A percentile compares a stretch with the other conserved stretches of the same genome.
These are phyloP conservation scores for Psophia crepitans DNA, from an alignment of 2,113 vertebrate species.

Conservation along the genomic window DNA sequence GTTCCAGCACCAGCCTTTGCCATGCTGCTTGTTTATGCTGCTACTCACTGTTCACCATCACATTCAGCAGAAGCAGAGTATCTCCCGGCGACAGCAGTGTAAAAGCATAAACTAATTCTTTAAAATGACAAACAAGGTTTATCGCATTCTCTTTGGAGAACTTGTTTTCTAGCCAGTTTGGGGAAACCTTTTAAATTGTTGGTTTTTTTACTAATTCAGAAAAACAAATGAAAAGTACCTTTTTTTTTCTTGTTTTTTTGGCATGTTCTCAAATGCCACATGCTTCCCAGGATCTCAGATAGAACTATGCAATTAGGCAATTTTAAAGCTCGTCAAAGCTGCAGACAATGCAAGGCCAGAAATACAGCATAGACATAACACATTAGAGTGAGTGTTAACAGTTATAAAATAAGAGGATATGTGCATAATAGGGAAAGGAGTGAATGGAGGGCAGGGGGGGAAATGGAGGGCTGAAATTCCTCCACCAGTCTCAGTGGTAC, in stretches of 20 bases:
- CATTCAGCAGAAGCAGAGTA: neutral
- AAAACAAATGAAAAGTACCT: neutral
- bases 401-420: neutral
- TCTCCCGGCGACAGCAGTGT: neutral
- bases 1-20: neutral
- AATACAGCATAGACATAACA: constrained; percentile 12
- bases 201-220: neutral
- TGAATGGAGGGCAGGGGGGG: neutral
- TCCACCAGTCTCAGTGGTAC: neutral
- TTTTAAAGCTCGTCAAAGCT: neutral
- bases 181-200: neutral
- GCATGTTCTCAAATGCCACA: neutral
- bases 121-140: neutral
- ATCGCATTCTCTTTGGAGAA: neutral
- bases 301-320: neutral
- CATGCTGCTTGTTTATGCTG: neutral
- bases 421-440: neutral
- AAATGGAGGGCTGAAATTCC: neutral
- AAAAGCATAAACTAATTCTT: neutral
- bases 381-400: neutral
- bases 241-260: too few relatives aligned
- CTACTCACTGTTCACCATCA: neutral
- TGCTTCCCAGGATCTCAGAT: neutral
- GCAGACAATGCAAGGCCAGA: constrained; percentile 5
- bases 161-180: neutral